Base-by-base conservation (phyloP, 2,888 invertebrate species). In the Drosophila quasianomalipes region DNA sequence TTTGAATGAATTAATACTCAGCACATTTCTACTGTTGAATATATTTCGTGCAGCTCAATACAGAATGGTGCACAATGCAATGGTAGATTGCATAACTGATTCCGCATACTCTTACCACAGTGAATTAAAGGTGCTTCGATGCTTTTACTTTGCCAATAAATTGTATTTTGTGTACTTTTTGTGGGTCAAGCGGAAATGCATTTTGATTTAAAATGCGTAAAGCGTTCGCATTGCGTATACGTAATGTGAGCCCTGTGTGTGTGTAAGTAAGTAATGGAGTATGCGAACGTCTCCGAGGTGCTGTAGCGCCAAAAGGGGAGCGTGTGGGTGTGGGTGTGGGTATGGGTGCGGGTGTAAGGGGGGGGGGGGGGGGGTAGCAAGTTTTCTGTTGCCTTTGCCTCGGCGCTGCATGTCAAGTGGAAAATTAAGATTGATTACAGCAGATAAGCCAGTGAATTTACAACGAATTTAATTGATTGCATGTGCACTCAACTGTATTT, bases 391-490 rank as follows among this genome's bases (percentile, higher is more conserved):
- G 66, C 69, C 47, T 74, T 82, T 80, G 75, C 84, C 68, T 61
- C 59, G 73, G 67, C 74, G 83, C 81, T 85, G 83, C 80, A 89
- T 84, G 89, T 90, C 87, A 90, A 90, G 90, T 87, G 91, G 89
- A 87, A 87, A 87, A 90, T 87, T 90, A 89, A 90, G 90, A 87
- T 90, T 90, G 87, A 87, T 89, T 90, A 90, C 87, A 85, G 81
- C 74, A 84, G 89, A 90, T 87, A 90, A 87, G 89, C 89, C 89
- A 82, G 83, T 86, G 89, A 89, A 89, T 87, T 90, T 90, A 90
- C 90, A 90, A 89, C 87, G 87, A 90, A 89, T 89, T 87, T 90
- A 90, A 90, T 90, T 87, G 90, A 87, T 87, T 87, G 86, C 86
- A 89, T 82, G 89, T 83, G 79, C 90, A 88, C 75, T 85, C 79